phyloP scores from a whole-genome alignment of 2,797 vertebrate genomes.

The Dipus sagitta region DNA sequence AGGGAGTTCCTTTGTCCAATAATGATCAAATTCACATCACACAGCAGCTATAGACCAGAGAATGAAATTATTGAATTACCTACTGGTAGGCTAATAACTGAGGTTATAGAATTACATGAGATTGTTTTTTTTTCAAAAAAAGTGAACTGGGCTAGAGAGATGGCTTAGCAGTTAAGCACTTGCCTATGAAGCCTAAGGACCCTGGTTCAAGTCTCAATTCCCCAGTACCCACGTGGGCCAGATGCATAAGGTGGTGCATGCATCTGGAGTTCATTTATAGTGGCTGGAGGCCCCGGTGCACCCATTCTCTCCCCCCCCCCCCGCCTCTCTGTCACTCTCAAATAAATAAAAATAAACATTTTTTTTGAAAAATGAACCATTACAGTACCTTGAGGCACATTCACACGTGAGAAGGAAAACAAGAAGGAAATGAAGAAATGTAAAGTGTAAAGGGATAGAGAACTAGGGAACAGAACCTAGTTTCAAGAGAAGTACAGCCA shows the following conservation, averaged over 20 bases:
- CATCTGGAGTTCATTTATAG: too few species aligned
- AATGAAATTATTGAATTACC: background rate
- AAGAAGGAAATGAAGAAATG: background rate
- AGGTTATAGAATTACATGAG: background rate
- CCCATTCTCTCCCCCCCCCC: too few species aligned
- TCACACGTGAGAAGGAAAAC: background rate
- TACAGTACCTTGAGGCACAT: background rate
- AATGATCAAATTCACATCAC: background rate
- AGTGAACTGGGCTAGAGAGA: too few species aligned
- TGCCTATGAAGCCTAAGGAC: too few species aligned
- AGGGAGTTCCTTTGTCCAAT: background rate
- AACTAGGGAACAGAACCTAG: background rate
- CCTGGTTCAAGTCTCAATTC: too few species aligned
- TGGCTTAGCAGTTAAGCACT: too few species aligned
- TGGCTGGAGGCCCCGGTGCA: background rate
- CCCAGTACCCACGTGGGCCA: too few species aligned
- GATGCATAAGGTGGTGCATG: too few species aligned
- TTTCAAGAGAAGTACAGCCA: background rate
- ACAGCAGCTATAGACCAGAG: background rate
- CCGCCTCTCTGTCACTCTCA: too few species aligned
- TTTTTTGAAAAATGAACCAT: background rate
- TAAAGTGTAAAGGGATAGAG: background rate
- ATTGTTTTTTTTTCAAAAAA: background rate
- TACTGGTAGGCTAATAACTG: background rate
- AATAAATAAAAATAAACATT: too few species aligned